A percentile compares a stretch with the other conserved stretches of the same genome.
Conservation (phyloP, 2,888 invertebrate genomes). For the Volucella inanis region DNA sequence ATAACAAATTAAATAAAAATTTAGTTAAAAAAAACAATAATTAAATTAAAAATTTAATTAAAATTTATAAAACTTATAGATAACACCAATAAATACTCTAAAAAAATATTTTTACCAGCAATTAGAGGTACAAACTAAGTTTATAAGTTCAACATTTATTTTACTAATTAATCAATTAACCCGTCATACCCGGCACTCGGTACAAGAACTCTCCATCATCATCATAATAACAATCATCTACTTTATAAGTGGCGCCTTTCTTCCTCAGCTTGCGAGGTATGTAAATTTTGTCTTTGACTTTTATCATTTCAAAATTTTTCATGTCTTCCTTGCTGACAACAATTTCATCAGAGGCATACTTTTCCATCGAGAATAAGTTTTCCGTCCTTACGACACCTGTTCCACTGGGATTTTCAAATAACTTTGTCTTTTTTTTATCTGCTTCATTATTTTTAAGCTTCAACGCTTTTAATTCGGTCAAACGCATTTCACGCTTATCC, state of each 20-base stretch:
- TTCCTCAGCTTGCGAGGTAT: constrained; percentile 88
- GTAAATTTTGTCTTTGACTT: constrained; percentile 85
- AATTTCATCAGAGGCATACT: constrained; percentile 80
- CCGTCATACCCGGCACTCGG: constrained; percentile 88
- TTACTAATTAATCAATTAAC: constrained; percentile 26
- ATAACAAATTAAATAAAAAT: too few species aligned
- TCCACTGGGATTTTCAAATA: constrained; percentile 76
- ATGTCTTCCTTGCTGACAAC: constrained; percentile 79
- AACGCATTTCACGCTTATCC: constrained; percentile 79
- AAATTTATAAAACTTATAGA: too few species aligned
- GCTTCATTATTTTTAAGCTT: constrained; percentile 72
- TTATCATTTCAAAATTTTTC: constrained; percentile 79
- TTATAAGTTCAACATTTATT: neutral
- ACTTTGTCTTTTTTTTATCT: constrained; percentile 35
- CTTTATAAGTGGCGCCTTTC: constrained; percentile 87
- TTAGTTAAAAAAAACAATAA: too few species aligned
- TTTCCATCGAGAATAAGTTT: constrained; percentile 74
- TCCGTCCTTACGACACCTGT: constrained; percentile 74
- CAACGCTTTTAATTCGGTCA: constrained; percentile 78
- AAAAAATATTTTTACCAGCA: too few species aligned
- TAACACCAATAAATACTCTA: too few species aligned
- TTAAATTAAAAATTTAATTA: too few species aligned
- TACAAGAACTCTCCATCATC: constrained; percentile 91
- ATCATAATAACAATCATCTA: constrained; percentile 92
- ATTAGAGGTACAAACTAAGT: neutral